Conservation (phyloP, 1,140 invertebrate species). For the Melanaphis sacchari region DNA sequence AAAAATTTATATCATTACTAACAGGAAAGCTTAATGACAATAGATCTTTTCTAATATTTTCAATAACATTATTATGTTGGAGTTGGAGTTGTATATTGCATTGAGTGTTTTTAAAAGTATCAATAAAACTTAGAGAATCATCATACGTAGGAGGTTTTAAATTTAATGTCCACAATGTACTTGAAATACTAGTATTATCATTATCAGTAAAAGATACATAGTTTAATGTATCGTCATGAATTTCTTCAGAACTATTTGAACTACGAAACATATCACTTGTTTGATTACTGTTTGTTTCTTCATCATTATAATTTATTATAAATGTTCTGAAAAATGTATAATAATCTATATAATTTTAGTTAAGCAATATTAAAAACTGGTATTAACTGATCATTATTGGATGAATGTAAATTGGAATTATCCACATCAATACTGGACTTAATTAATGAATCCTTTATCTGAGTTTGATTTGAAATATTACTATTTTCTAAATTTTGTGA, state of each 20-base stretch:
- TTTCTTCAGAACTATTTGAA: background rate
- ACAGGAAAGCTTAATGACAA: slow-evolving; percentile 19
- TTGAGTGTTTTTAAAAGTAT: slow-evolving; percentile 6
- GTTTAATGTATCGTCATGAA: background rate
- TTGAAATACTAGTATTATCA: slow-evolving; percentile 2
- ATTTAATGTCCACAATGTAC: slow-evolving; percentile 15
- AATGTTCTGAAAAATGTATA: slow-evolving; percentile 1
- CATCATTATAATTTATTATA: background rate
- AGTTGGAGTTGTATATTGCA: slow-evolving; percentile 2
- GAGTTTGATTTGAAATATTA: background rate
- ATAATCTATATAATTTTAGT: background rate
- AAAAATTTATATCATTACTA: slow-evolving; percentile 32
- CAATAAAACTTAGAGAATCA: slow-evolving; percentile 8
- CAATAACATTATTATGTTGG: slow-evolving; percentile 28
- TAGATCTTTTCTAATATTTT: slow-evolving; percentile 41
- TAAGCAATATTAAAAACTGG: background rate
- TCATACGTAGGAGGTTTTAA: slow-evolving; percentile 32
- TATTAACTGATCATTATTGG: background rate
- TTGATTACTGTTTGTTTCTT: slow-evolving; percentile 26
- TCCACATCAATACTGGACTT: background rate
- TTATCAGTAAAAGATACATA: background rate
- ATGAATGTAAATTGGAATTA: background rate
- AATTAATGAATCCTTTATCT: background rate
- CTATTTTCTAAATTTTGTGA: slow-evolving; percentile 8
- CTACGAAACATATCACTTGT: slow-evolving; percentile 4